phyloP scores from a whole-genome alignment of 1,140 invertebrate genomes.

The Idris sp. region DNA sequence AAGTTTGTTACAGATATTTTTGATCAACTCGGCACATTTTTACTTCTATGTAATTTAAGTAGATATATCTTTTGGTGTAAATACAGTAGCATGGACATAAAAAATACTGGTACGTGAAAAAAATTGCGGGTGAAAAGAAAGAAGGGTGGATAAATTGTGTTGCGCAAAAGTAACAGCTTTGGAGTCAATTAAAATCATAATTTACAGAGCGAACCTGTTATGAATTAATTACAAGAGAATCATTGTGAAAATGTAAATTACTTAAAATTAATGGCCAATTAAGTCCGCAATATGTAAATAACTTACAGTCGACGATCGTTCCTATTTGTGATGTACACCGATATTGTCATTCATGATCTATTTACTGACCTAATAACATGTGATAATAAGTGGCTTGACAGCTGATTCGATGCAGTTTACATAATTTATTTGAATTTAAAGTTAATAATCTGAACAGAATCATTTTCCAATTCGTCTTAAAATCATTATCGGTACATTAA shows the following conservation, averaged over 20 bases:
- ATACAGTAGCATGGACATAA: too few species aligned
- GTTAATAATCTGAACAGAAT: slow-evolving; percentile 35
- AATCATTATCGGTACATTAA: too few species aligned
- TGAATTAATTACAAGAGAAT: slow-evolving; percentile 51
- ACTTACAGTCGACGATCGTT: slow-evolving; percentile 37
- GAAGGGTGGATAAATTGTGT: neutral
- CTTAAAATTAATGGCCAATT: slow-evolving; percentile 61
- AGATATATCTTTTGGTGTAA: too few species aligned
- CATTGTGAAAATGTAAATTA: slow-evolving; percentile 57
- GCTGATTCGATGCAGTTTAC: slow-evolving; percentile 4
- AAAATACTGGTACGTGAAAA: too few species aligned
- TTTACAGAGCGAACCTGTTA: slow-evolving; percentile 31
- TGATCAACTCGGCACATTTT: too few species aligned
- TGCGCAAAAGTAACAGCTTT: slow-evolving; percentile 15
- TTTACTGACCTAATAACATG: slow-evolving; percentile 53
- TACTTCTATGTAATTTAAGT: too few species aligned
- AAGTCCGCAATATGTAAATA: slow-evolving; percentile 61
- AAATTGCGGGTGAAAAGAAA: too few species aligned
- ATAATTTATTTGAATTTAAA: slow-evolving; percentile 41
- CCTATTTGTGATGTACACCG: slow-evolving; percentile 48
- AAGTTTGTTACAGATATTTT: too few species aligned
- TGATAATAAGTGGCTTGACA: slow-evolving; percentile 36
- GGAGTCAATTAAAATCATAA: slow-evolving; percentile 36
- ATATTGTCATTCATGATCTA: slow-evolving; percentile 59
- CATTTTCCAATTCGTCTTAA: slow-evolving; percentile 13